Percentiles rank a stretch among this genome's conserved stretches.
phyloP scores from a whole-genome alignment of 2,797 vertebrate genomes.

The Pantherophis vulpinus region DNA sequence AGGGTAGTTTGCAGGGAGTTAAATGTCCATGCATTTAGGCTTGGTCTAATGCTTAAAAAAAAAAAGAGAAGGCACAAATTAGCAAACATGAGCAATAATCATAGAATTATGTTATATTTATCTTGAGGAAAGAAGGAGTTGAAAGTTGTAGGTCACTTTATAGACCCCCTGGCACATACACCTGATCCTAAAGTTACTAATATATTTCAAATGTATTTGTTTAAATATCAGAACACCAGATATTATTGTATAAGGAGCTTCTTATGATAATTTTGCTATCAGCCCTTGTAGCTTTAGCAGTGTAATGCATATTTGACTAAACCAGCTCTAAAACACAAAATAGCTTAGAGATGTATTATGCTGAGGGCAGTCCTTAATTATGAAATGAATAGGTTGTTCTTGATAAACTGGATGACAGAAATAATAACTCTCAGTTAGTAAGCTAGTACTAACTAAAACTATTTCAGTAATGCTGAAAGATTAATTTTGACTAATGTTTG shows the following conservation, averaged over 20 bases:
- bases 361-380: not conserved
- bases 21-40: not conserved
- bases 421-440: not conserved
- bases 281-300: not conserved
- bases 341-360: not conserved
- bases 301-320: not conserved
- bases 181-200: not conserved
- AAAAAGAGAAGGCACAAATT: not conserved
- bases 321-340: not conserved
- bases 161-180: not conserved
- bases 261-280: not conserved
- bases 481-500: not conserved
- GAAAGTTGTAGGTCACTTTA: not conserved
- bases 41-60: not conserved
- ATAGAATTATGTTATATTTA: not conserved
- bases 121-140: not conserved
- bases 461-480: conserved; percentile 1
- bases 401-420: conserved; percentile 1
- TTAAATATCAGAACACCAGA: not conserved
- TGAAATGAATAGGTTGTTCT: not conserved
- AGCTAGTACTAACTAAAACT: not conserved
- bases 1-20: not conserved
- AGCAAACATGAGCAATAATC: not conserved
- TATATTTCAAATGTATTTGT: not conserved
- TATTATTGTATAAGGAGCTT: not conserved